Evolutionary conservation across 2,113 vertebrate genomes (phyloP).

Genomic region (Neodontobutis hainanensis): DNA sequence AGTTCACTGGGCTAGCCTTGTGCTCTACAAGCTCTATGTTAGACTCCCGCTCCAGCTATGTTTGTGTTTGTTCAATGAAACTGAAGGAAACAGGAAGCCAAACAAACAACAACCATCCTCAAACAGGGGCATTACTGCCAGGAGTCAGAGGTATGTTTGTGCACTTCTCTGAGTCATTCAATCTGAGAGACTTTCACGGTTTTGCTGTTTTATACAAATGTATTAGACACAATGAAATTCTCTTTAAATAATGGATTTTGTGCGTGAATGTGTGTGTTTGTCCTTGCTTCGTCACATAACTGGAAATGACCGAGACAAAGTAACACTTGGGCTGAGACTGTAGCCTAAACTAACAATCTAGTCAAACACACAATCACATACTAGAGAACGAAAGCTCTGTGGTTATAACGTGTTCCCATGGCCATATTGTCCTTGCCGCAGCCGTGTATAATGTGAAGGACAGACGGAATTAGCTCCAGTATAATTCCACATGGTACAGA

Average conservation of each 20-base stretch:
- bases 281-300: conserved; percentile 46
- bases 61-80: conserved; percentile 19
- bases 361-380: conserved; percentile 22
- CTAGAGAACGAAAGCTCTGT: conserved; percentile 1
- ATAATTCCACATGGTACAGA: conserved; percentile 31
- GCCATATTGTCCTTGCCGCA: conserved; percentile 32
- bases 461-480: conserved; percentile 49
- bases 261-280: conserved; percentile 2
- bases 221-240: too few species aligned
- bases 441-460: conserved; percentile 37
- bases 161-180: neutral
- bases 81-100: conserved; percentile 11
- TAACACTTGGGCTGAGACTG: conserved; percentile 47
- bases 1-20: conserved; percentile 14
- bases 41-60: conserved; percentile 16
- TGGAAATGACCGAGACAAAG: conserved; percentile 67
- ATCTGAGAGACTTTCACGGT: too few species aligned
- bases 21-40: neutral
- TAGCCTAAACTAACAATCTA: conserved; percentile 51
- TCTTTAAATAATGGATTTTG: conserved; percentile 3
- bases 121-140: conserved; percentile 18
- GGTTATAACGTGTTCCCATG: conserved; percentile 11
- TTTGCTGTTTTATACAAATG: too few species aligned
- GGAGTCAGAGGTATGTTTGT: neutral
- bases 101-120: conserved; percentile 35